Base-by-base conservation (phyloP, 2,888 invertebrate genomes). In the Toxonevra muliebris region DNA sequence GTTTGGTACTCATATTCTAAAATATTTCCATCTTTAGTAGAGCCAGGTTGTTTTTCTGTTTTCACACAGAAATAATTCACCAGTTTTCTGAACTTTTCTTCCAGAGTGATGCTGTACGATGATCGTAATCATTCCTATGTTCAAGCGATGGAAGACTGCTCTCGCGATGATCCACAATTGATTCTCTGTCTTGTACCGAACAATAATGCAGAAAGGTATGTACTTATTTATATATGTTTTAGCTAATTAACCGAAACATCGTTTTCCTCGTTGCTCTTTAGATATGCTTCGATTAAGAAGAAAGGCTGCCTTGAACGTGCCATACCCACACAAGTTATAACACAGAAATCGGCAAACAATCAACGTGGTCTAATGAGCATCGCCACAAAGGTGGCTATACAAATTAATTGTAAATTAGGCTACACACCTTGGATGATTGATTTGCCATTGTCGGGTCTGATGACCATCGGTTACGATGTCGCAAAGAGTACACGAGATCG, bases 361-460 rank as follows among this genome's bases (percentile, higher is more conserved):
- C 78, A 75, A 86, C 58, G 80, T 82, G 55, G 80, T 75, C 86
- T 89, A 0, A 91, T 93, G 90, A 92, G 93, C 0, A 92, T 97
- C 54, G 94, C 94, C 0, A 96, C 96, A 0, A 98, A 98, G 86
- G 90, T 98, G 0, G 95, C 93, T 0, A 93, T 98, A 55, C 98
- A 98, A 82, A 89, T 98, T 63, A 95, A 94, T 82, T 95, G 95
- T 80, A 98, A 98, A 86, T 84, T 97, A 48, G 98, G 97, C 1
- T 97, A 96, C 1, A 92, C 93, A 0, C 94, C 96, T 0, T 97
- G 97, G 97, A 87, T 89, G 10, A 88, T 95, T 0, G 87, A 89
- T 0, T 87, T 93, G 42, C 94, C 94, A 0, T 74, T 90, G 0
- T 83, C 83, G 1, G 87, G 87, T 19, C 85, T 93, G 5, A 95